Evolutionary conservation across 2,797 vertebrate species (phyloP).

Genomic region (Numenius phaeopus): DNA sequence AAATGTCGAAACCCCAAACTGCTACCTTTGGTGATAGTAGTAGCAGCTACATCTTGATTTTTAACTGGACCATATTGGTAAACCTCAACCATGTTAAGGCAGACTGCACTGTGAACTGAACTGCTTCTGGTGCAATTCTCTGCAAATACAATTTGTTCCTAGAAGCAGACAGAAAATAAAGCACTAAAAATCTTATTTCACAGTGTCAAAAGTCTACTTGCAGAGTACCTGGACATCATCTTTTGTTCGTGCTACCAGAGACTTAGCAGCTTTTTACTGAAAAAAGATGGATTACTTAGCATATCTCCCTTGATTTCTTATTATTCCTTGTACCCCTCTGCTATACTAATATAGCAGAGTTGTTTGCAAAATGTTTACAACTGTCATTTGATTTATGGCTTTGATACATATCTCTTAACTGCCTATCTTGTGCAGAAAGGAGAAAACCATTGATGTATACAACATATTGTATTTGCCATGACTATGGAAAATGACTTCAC

Average conservation of each 20-base stretch:
- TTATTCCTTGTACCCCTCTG: background rate
- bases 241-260: background rate
- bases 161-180: background rate
- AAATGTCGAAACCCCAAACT: accelerated
- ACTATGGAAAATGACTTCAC: background rate
- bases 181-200: background rate
- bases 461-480: background rate
- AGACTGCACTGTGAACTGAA: background rate
- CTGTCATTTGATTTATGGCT: background rate
- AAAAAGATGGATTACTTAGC: background rate
- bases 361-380: background rate
- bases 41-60: background rate
- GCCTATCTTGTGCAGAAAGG: background rate
- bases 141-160: background rate
- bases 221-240: background rate
- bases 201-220: background rate
- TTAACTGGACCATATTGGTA: background rate
- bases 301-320: too few relatives aligned
- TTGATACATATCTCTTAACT: background rate
- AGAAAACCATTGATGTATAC: background rate
- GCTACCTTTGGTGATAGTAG: background rate
- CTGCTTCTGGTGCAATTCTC: background rate
- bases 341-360: background rate
- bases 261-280: background rate
- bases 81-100: background rate